Evolutionary conservation across 2,797 vertebrate genomes (phyloP).

Genomic region (Cheirogaleus major): DNA sequence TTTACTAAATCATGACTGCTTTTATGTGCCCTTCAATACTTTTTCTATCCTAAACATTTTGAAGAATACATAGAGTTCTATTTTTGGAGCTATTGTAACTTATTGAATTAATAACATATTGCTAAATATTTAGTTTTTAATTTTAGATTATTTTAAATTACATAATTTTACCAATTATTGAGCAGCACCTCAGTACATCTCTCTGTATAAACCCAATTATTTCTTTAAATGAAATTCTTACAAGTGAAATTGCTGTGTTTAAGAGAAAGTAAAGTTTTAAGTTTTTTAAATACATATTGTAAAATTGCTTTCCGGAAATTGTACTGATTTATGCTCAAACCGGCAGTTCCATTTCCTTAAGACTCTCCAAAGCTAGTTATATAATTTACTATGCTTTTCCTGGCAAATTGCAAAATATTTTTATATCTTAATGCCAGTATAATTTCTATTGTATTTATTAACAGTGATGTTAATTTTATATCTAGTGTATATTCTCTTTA

Average conservation of each 20-base stretch:
- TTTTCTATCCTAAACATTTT: neutral
- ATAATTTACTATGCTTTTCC: neutral
- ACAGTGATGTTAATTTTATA: neutral
- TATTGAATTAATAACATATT: neutral
- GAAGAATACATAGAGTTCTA: neutral
- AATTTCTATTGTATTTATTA: neutral
- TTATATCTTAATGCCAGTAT: neutral
- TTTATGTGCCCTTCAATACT: neutral
- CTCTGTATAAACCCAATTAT: neutral
- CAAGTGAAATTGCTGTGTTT: neutral
- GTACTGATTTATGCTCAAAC: neutral
- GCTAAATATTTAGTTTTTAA: constrained; percentile 15
- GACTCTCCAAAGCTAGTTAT: neutral
- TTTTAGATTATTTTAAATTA: neutral
- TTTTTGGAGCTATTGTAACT: neutral
- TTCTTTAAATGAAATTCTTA: neutral
- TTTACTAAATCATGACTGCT: neutral
- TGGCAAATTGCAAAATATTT: neutral
- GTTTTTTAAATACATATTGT: neutral
- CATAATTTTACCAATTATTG: neutral
- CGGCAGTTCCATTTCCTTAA: neutral
- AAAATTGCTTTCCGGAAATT: neutral
- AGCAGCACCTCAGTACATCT: neutral
- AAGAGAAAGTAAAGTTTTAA: constrained; percentile 2
- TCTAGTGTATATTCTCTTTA: neutral